Conservation (phyloP, 2,797 vertebrate species). For the Schizopygopsis malacanthus region DNA sequence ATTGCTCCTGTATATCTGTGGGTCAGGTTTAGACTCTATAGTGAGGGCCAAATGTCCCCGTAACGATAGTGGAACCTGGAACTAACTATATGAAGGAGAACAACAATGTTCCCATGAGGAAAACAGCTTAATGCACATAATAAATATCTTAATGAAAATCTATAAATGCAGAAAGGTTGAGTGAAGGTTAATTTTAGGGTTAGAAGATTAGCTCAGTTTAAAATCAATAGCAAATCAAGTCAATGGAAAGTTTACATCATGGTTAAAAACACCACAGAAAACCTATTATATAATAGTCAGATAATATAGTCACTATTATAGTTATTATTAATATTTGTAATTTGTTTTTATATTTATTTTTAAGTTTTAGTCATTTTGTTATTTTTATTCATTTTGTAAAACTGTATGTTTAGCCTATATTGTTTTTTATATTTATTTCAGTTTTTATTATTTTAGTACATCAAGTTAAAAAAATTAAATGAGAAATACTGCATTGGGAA, state of each 20-base stretch:
- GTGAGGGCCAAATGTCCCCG: not conserved
- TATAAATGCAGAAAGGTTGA: conserved; percentile 16
- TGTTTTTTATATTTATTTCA: not conserved
- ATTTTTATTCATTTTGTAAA: not conserved
- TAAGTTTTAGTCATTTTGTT: not conserved
- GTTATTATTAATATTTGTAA: too few species aligned
- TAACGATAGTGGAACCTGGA: not conserved
- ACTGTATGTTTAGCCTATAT: not conserved
- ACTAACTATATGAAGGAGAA: not conserved
- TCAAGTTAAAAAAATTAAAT: not conserved
- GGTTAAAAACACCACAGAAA: not conserved
- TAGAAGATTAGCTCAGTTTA: not conserved
- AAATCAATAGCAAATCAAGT: not conserved
- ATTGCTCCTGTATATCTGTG: conserved; percentile 28
- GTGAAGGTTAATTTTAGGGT: conserved; percentile 9
- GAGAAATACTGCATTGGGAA: not conserved
- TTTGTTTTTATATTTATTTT: not conserved
- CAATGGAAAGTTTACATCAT: not conserved
- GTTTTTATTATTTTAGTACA: not conserved
- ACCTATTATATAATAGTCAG: too few species aligned
- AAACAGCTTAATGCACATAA: conserved; percentile 4
- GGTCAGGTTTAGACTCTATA: not conserved
- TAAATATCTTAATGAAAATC: not conserved
- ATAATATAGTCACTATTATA: too few species aligned
- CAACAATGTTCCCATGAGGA: not conserved